phyloP scores from a whole-genome alignment of 2,888 invertebrate species.

The Papilio protenor region DNA sequence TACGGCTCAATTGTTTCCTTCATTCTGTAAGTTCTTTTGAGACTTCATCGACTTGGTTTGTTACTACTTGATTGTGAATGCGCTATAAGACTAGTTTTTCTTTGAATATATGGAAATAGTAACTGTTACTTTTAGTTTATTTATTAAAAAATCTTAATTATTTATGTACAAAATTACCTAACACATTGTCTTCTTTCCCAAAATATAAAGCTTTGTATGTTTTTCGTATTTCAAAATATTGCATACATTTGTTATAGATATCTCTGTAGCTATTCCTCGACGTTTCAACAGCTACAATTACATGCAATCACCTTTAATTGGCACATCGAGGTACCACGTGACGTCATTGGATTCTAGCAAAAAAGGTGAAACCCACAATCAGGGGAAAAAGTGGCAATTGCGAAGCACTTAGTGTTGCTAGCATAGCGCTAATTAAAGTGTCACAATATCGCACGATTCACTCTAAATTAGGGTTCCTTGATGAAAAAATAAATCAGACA shows the following conservation, averaged over 20 bases:
- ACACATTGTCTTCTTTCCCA: background rate
- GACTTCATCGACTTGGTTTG: slow-evolving; percentile 19
- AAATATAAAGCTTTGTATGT: background rate
- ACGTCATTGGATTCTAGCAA: slow-evolving; percentile 53
- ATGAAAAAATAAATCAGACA: background rate
- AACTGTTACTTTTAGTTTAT: too few relatives aligned
- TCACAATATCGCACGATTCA: slow-evolving; percentile 57
- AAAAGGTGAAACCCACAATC: slow-evolving; percentile 57
- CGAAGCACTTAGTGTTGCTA: slow-evolving; percentile 63
- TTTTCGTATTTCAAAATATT: background rate
- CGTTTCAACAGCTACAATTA: slow-evolving; percentile 46
- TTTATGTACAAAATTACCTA: too few relatives aligned
- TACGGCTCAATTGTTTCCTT: slow-evolving; percentile 39
- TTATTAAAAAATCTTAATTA: too few relatives aligned
- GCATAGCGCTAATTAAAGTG: slow-evolving; percentile 71
- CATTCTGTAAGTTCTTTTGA: slow-evolving; percentile 22
- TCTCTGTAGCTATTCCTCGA: slow-evolving; percentile 6
- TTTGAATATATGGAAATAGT: background rate
- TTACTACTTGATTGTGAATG: slow-evolving; percentile 11
- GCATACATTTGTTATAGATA: background rate
- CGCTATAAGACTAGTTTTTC: background rate
- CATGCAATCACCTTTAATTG: slow-evolving; percentile 61
- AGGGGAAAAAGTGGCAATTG: slow-evolving; percentile 69
- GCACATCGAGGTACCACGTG: slow-evolving; percentile 60
- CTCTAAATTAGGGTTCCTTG: slow-evolving; percentile 55